phyloP scores from a whole-genome alignment of 2,113 vertebrate species.

The Urocolius indicus region DNA sequence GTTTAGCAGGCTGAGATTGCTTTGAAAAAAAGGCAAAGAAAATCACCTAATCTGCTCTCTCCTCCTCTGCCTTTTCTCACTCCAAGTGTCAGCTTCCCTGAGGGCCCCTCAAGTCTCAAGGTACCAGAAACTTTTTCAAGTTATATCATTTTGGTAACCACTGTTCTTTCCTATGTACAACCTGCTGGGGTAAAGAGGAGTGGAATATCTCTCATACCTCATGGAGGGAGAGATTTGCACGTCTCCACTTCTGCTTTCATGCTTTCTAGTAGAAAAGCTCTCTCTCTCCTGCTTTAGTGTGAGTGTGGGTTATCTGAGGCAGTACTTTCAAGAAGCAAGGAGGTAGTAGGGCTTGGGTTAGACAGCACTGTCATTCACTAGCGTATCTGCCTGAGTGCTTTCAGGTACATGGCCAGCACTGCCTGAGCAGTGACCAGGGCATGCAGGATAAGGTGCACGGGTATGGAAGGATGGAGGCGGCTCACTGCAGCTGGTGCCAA shows the following conservation, averaged over 20 bases:
- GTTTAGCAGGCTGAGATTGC: constrained; percentile 50
- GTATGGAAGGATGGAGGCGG: neutral
- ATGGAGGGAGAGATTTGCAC: neutral
- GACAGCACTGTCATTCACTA: neutral
- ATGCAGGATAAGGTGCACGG: neutral
- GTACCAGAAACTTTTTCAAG: constrained; percentile 23
- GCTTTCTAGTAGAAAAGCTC: neutral
- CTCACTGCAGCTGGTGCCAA: neutral
- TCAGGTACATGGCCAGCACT: neutral
- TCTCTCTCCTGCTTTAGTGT: neutral
- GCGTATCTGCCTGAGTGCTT: neutral
- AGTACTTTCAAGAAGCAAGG: neutral
- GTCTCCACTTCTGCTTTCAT: neutral
- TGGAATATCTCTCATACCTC: neutral
- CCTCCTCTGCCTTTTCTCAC: constrained; percentile 42
- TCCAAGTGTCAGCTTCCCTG: neutral
- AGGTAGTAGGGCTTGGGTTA: neutral
- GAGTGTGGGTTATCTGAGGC: neutral
- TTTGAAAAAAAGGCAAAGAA: constrained; percentile 36
- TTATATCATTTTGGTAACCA: neutral
- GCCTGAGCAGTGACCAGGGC: neutral
- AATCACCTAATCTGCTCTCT: constrained; percentile 6
- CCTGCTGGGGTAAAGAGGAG: neutral
- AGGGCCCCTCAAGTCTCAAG: constrained; percentile 10
- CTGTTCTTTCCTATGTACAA: neutral